Evolutionary conservation across 2,113 vertebrate species (phyloP).

Genomic region (Elephantulus edwardii): DNA sequence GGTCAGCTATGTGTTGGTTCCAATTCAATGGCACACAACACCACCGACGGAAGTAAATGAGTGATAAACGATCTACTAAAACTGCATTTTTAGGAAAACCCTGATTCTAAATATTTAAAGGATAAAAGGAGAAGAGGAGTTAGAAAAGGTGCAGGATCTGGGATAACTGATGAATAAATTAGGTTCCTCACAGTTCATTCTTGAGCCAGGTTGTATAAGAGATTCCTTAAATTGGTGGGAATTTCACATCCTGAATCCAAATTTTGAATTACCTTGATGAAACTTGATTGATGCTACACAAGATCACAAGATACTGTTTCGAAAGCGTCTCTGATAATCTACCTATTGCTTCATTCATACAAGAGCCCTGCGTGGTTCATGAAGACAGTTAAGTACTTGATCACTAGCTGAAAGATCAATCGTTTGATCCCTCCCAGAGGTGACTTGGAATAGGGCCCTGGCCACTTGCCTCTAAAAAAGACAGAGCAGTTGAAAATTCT

Average conservation of each 20-base stretch:
- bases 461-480: background rate
- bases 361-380: background rate
- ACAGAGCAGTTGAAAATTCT: background rate
- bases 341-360: background rate
- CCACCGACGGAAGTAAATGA: background rate
- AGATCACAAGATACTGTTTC: background rate
- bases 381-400: background rate
- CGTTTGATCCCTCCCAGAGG: background rate
- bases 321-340: background rate
- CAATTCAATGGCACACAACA: too few species aligned
- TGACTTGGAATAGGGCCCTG: background rate
- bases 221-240: background rate
- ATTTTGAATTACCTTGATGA: background rate
- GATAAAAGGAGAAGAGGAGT: background rate
- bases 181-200: background rate
- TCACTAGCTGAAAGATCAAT: background rate
- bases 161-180: background rate
- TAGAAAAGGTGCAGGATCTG: background rate
- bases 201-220: background rate
- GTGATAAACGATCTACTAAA: constrained; percentile 40
- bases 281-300: rapidly evolving
- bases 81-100: background rate
- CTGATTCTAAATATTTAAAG: background rate
- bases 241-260: background rate
- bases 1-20: too few species aligned